Evolutionary conservation across 2,797 vertebrate genomes (phyloP), one percentile per base, ranked within the genome.

Genomic region (Urophycis tenuis): DNA sequence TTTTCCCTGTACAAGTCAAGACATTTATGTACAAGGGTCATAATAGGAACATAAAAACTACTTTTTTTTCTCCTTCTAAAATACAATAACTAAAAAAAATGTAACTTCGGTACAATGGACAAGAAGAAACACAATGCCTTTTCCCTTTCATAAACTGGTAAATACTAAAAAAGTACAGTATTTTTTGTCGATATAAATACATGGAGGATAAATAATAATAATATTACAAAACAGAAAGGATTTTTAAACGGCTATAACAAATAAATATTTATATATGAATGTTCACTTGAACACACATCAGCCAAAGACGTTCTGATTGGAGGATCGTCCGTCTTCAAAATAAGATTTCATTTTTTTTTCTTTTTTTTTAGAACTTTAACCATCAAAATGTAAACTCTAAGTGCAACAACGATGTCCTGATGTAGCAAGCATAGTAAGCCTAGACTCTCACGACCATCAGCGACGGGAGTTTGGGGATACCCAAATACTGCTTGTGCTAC

Each of bases 371-470:
- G n/a, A 86, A 85, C 86, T 90, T 91, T 91, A 96, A 93, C 94
- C 96, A 96, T 95, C 96, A 95, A 94, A 96, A 97, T 99, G 96
- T 99, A 98, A 99, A 98, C 96, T 97, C 95, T 96, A 98, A 98
- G 96, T 98, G 96, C 97, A 98, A 97, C 93, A 94, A 96, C 94
- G 95, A 95, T 95, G 95, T 91, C 95, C 95, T 91, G 91, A 89
- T 88, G 88, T 84, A 93, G 90, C 89, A 91, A 91, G 92, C 85
- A 76, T 91, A 81, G 89, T 93, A 91, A 88, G 83, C 88, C 85
- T 88, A 88, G 89, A 92, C 93, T 89, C 89, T 84, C 74, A 74
- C 80, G 80, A 82, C 45, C 45, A 25, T 82, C 83, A 77, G 80
- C 29, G 79, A 75, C 39, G 17, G 77, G 2, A n/a, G 73, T 22